Evolutionary conservation across 2,797 vertebrate genomes (phyloP).

Genomic region (Diplodus sargus): DNA sequence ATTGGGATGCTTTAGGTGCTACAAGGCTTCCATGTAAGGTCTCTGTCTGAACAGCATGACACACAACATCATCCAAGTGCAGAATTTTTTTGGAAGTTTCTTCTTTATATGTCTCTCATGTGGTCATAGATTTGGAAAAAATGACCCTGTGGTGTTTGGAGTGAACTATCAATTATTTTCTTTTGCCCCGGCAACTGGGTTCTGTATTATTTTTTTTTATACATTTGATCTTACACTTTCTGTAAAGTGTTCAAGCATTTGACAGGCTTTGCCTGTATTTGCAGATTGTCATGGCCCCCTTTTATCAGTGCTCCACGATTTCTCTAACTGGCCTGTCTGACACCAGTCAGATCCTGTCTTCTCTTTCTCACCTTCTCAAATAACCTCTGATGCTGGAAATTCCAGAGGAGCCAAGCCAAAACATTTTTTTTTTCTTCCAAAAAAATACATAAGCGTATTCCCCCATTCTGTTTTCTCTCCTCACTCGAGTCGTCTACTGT

Average conservation of each 20-base stretch:
- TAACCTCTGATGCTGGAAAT: slow-evolving; percentile 41
- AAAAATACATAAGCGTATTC: slow-evolving; percentile 73
- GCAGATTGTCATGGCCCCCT: slow-evolving; percentile 23
- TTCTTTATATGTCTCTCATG: slow-evolving; percentile 54
- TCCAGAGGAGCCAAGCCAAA: slow-evolving; percentile 47
- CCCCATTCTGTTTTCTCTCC: slow-evolving; percentile 65
- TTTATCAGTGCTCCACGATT: slow-evolving; percentile 39
- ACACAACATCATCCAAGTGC: slow-evolving; percentile 90
- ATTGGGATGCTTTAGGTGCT: slow-evolving; percentile 71
- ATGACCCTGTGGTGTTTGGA: slow-evolving; percentile 40
- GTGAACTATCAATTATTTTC: slow-evolving; percentile 37
- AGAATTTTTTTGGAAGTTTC: slow-evolving; percentile 87
- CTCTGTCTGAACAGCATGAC: slow-evolving; percentile 96
- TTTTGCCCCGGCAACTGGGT: slow-evolving; percentile 21
- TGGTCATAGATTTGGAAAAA: slow-evolving; percentile 53
- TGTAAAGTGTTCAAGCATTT: slow-evolving; percentile 26
- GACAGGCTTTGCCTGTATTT: slow-evolving; percentile 33
- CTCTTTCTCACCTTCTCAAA: slow-evolving; percentile 42
- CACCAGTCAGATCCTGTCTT: slow-evolving; percentile 35
- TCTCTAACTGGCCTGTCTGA: slow-evolving; percentile 43
- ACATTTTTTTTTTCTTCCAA: slow-evolving; percentile 72
- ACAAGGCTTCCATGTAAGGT: slow-evolving; percentile 71
- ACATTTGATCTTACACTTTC: slow-evolving; percentile 29
- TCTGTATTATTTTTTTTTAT: slow-evolving; percentile 19
- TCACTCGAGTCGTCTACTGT: slow-evolving; percentile 82